These are phyloP conservation scores for Crambe crambe DNA, from an alignment of 37 sponge, comb jelly and placozoan species.

Conservation along the genomic window DNA sequence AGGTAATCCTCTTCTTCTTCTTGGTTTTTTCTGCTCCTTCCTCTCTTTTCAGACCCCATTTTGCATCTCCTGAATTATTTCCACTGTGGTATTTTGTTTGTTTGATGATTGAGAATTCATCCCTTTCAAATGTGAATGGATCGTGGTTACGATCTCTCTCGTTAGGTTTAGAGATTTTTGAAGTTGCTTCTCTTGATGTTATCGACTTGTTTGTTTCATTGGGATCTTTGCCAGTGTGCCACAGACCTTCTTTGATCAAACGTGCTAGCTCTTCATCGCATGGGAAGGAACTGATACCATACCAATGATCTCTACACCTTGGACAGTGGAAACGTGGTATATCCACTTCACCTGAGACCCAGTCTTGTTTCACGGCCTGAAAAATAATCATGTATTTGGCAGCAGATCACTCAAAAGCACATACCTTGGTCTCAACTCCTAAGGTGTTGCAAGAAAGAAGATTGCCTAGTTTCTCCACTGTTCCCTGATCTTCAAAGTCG, in stretches of 20 bases:
- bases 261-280: constrained; percentile 82
- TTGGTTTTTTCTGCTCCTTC: background rate
- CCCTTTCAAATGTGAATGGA: background rate
- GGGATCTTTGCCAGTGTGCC: constrained; percentile 49
- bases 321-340: constrained; percentile 82
- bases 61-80: background rate
- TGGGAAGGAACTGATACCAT: constrained; percentile 66
- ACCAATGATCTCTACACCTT: constrained; percentile 87
- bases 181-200: background rate
- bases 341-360: constrained; percentile 66
- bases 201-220: background rate
- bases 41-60: background rate
- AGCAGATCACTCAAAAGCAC: background rate
- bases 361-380: constrained; percentile 43
- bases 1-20: constrained; percentile 52
- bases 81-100: too few species aligned
- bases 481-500: constrained; percentile 42
- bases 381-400: background rate
- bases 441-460: constrained; percentile 69
- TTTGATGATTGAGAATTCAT: too few species aligned
- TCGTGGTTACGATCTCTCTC: too few species aligned
- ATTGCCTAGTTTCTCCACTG: constrained; percentile 37
- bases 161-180: background rate
- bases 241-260: constrained; percentile 67
- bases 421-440: constrained; percentile 64